Evolutionary conservation across 2,888 invertebrate species (phyloP), one percentile per base, ranked within the genome.

Genomic region (Cylindroiulus punctatus): DNA sequence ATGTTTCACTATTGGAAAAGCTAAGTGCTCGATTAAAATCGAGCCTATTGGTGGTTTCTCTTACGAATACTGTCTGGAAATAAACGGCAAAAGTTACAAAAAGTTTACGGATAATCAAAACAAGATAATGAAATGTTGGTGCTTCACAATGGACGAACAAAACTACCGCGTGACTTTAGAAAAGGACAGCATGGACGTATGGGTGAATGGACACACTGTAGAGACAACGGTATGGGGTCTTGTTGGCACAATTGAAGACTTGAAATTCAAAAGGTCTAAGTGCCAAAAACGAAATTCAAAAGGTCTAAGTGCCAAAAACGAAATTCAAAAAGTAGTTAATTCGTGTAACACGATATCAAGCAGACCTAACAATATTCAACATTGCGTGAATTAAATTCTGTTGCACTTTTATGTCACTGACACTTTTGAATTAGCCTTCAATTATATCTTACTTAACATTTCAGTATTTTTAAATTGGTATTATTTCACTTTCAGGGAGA

Each of bases 81-180:
- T 98, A 0, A 95, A 96, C 90, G 97, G 96, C 26, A 96, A 96
- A 90, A 93, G 94, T 17, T 93, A 94, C 89, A 93, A 94, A 88
- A 95, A 95, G 89, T 97, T 97, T 90, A 93, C 94, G 0, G 96
- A 97, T 90, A 94, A 94, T 87, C 95, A 96, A 90, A 94, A 94
- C 42, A 94, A 95, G 89, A 93, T 94, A 57, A 92, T 95, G 88
- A 93, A 94, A 88, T 93, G 95, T 0, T 97, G 97, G 97, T 91
- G 92, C 8, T 91, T 94, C 4, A 88, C 89, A 0, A 86, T 92
- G n/a, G 89, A 89, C 36, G 91, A 91, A 1, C 88, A 89, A 17
- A 90, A 90, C 17, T 90, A 90, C 57, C 92, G 95, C 88, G 92
- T 97, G 86, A 95, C 95, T 88, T 91, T 90, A 95, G 96, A 95